Evolutionary conservation across 2,113 vertebrate genomes (phyloP).

Genomic region (Mormyrus lacerda): DNA sequence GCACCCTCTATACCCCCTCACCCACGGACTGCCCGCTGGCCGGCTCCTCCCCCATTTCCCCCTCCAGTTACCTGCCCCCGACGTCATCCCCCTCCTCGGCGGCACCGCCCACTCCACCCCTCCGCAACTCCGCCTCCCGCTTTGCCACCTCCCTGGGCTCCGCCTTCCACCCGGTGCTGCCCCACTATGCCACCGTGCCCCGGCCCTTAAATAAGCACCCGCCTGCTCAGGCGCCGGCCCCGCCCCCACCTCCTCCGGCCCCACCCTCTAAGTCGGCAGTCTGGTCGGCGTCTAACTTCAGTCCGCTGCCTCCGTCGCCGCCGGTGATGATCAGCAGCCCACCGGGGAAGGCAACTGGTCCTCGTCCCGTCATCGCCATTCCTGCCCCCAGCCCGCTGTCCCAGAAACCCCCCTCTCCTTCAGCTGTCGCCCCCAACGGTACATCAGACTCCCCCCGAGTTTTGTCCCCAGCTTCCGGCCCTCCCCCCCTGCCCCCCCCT

Average conservation of each 20-base stretch:
- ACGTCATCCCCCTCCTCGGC: constrained; percentile 66
- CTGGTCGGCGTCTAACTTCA: constrained; percentile 80
- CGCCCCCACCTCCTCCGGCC: constrained; percentile 46
- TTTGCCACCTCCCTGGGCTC: constrained; percentile 94
- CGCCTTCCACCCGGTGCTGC: constrained; percentile 94
- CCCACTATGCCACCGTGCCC: constrained; percentile 88
- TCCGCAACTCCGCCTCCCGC: constrained; percentile 87
- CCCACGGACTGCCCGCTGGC: constrained; percentile 75
- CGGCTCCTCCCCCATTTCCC: constrained; percentile 68
- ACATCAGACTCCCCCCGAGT: constrained; percentile 59
- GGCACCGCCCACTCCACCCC: constrained; percentile 86
- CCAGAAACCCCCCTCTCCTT: constrained; percentile 73
- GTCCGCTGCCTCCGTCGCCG: constrained; percentile 85
- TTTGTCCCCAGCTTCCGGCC: constrained; percentile 64
- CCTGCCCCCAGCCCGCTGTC: constrained; percentile 70
- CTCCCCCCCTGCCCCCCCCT: constrained; percentile 63
- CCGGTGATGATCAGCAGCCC: constrained; percentile 97
- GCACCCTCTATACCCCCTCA: constrained; percentile 76
- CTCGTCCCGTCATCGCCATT: constrained; percentile 77
- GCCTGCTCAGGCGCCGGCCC: constrained; percentile 52
- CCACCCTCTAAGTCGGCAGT: constrained; percentile 67
- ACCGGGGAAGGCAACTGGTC: constrained; percentile 84
- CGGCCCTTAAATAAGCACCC: constrained; percentile 73
- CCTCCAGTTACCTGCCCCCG: constrained; percentile 61
- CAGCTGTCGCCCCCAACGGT: constrained; percentile 57